phyloP scores from a whole-genome alignment of 2,797 vertebrate genomes.

The Garrulus glandarius region DNA sequence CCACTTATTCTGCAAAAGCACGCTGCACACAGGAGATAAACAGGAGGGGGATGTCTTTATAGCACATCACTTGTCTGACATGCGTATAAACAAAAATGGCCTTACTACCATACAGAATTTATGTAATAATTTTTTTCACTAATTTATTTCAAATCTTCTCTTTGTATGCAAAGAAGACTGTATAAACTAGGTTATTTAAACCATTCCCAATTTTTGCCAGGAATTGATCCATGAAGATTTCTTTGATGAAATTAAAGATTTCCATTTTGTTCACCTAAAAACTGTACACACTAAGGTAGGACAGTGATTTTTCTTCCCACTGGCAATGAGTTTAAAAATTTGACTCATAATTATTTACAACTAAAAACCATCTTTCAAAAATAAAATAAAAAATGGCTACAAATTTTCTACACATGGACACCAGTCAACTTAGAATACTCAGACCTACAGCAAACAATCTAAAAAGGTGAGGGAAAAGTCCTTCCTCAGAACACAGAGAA shows the following conservation, averaged over 20 bases:
- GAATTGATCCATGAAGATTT: not conserved
- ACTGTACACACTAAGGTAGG: rapidly evolving
- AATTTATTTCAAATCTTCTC: not conserved
- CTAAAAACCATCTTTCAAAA: not conserved
- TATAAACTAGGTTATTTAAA: not conserved
- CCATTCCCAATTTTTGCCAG: not conserved
- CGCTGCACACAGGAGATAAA: constrained; percentile 6
- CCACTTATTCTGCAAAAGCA: not conserved
- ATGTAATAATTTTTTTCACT: not conserved
- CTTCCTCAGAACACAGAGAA: not conserved
- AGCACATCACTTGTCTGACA: not conserved
- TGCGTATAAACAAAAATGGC: not conserved
- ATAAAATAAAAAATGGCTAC: not conserved
- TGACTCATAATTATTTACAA: not conserved
- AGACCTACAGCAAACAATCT: not conserved
- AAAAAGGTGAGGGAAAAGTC: not conserved
- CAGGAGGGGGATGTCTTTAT: not conserved
- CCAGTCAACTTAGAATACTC: not conserved
- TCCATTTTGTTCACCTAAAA: not conserved
- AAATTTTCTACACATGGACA: not conserved
- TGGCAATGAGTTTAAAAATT: not conserved
- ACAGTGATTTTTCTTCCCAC: not conserved
- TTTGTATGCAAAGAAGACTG: not conserved
- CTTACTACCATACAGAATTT: not conserved
- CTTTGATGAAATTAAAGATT: not conserved